These are phyloP conservation scores for Thecophora atra DNA, from an alignment of 2,888 invertebrate species.

Conservation along the genomic window DNA sequence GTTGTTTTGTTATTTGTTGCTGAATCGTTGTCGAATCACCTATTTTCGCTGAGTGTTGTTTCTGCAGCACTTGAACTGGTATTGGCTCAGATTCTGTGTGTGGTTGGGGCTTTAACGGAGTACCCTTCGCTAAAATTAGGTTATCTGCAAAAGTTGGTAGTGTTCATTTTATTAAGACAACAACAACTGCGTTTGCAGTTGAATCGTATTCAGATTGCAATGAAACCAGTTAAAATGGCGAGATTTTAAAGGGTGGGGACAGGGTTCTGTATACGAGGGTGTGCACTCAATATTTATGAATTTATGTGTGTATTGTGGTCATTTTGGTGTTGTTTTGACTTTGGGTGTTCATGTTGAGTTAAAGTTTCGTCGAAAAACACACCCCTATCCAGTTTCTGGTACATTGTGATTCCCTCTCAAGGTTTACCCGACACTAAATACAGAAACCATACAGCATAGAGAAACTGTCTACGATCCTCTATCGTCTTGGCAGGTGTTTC, in stretches of 20 bases:
- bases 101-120: constrained; percentile 52
- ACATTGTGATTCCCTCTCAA: no score
- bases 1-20: constrained; percentile 34
- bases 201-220: constrained; percentile 7
- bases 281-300: constrained; percentile 1
- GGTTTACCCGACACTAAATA: no score
- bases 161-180: constrained; percentile 35
- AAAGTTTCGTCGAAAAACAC: no score
- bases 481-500: no score
- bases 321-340: no score
- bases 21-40: not conserved
- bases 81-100: constrained; percentile 25
- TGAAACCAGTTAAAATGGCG: not conserved
- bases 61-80: constrained; percentile 16
- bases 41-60: constrained; percentile 13
- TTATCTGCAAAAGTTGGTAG: constrained; percentile 63
- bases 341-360: no score
- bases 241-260: not conserved
- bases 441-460: no score
- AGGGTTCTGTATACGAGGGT: not conserved
- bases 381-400: no score
- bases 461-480: no score
- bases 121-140: constrained; percentile 64
- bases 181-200: constrained; percentile 14
- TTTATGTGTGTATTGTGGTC: constrained; percentile 9